These are phyloP conservation scores for Papilio glaucus DNA, from an alignment of 1,140 invertebrate species.

Conservation along the genomic window DNA sequence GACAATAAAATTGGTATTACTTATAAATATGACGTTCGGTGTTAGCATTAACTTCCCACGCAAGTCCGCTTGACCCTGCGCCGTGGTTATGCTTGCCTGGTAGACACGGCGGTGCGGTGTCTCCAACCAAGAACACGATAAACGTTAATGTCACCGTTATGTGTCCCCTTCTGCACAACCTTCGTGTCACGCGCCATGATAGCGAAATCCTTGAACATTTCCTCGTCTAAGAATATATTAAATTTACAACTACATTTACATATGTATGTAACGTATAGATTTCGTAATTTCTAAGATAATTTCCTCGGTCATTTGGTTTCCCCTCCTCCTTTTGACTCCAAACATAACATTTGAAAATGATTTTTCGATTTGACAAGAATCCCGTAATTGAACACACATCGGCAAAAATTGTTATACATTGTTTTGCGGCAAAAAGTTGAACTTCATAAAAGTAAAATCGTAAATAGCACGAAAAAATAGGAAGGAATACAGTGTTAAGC, in stretches of 20 bases:
- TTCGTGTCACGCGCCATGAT: constrained; percentile 10
- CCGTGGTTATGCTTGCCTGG: constrained; percentile 44
- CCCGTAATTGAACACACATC: too few relatives aligned
- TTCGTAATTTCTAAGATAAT: not conserved
- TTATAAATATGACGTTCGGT: not conserved
- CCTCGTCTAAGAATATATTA: not conserved
- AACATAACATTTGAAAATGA: too few relatives aligned
- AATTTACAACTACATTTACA: not conserved
- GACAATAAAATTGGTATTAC: too few relatives aligned
- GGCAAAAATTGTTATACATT: too few relatives aligned
- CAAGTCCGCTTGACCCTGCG: constrained; percentile 54
- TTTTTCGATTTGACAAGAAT: too few relatives aligned
- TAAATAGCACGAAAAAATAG: too few relatives aligned
- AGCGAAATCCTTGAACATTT: constrained; percentile 28
- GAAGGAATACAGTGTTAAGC: too few relatives aligned
- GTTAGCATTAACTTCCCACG: constrained; percentile 54
- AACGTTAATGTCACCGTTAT: constrained; percentile 63
- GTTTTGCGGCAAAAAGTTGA: too few relatives aligned
- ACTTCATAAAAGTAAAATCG: too few relatives aligned
- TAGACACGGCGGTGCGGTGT: constrained; percentile 52
- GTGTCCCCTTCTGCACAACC: constrained; percentile 36
- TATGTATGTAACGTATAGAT: not conserved
- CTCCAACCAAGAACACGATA: constrained; percentile 52
- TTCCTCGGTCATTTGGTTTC: too few relatives aligned
- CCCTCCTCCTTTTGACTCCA: too few relatives aligned